Evolutionary conservation across 2,888 invertebrate genomes (phyloP), one percentile per base, ranked within the genome.

Genomic region (Lapara coniferarum): DNA sequence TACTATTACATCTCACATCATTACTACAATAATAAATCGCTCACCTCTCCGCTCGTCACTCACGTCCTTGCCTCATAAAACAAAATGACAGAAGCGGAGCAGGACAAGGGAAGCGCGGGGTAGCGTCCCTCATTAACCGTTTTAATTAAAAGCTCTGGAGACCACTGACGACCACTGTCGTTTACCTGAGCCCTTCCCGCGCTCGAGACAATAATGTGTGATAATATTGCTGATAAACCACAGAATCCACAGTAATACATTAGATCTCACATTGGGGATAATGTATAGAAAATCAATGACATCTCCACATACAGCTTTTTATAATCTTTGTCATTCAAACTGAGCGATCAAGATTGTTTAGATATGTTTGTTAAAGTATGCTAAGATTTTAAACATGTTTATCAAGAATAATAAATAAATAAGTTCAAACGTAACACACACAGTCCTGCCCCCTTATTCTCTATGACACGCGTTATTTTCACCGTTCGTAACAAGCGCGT

Each of bases 61-160:
- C 8, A 16, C 10, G 14, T 16, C 46, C 16, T 55, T 55, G 66
- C 66, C 52, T 68, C 66, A 66, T 69, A 74, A 73, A 70, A 74
- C 76, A 78, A 78, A 77, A 76, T 78, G 74, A 73, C 74, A 74
- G 72, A 75, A 73, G 74, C 59, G 71, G 70, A 66, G 73, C 70
- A 70, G 67, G 66, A 46, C 63, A 37, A 71, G 66, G 69, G 57
- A 5, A 58, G 66, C 49, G 69, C 69, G 70, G 66, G 59, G 67
- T 13, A 66, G 68, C 70, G 75, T 74, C 76, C 77, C 81, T 88
- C 86, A 87, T 88, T 86, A 86, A 77, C 77, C 80, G 79, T 87
- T 87, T 88, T 88, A 87, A 88, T 88, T 85, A 88, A 85, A 82
- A 82, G 72, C 72, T 69, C 75, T 73, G 72, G 67, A 69, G 69